A percentile compares a stretch with the other conserved stretches of the same genome.
These are phyloP conservation scores for Ceyx cyanopectus DNA, from an alignment of 2,113 vertebrate species.

Conservation along the genomic window DNA sequence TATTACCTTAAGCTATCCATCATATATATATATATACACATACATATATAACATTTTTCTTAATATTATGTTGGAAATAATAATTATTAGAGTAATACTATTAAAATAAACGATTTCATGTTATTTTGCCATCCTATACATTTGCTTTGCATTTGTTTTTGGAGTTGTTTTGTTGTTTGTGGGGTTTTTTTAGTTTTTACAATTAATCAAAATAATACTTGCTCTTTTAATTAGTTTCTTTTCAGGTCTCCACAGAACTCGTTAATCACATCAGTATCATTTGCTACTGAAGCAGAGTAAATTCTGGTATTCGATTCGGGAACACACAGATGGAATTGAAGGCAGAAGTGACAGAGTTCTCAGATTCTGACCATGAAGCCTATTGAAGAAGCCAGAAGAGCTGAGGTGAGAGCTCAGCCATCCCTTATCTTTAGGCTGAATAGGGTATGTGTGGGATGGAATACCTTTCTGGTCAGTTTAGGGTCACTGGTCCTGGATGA, in stretches of 20 bases:
- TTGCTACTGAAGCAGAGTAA: neutral
- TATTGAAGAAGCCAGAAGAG: too few relatives aligned
- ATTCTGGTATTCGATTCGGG: too few relatives aligned
- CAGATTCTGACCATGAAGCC: too few relatives aligned
- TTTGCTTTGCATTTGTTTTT: neutral
- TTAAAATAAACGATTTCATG: neutral
- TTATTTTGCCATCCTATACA: neutral
- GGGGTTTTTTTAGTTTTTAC: neutral
- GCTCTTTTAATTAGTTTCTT: neutral
- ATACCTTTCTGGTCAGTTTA: too few relatives aligned
- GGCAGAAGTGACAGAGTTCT: too few relatives aligned
- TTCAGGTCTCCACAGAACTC: neutral
- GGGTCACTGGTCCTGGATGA: too few relatives aligned
- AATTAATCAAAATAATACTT: neutral
- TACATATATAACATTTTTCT: too few relatives aligned
- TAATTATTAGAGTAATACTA: neutral
- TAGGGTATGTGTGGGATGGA: too few relatives aligned
- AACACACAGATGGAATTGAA: too few relatives aligned
- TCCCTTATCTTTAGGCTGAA: too few relatives aligned
- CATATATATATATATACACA: too few relatives aligned
- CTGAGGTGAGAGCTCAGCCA: too few relatives aligned
- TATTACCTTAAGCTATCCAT: neutral
- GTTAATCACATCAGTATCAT: neutral
- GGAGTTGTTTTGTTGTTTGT: neutral
- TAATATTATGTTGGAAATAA: neutral